Base-by-base conservation (phyloP, 2,113 vertebrate genomes). In the Triplophysa dalaica region DNA sequence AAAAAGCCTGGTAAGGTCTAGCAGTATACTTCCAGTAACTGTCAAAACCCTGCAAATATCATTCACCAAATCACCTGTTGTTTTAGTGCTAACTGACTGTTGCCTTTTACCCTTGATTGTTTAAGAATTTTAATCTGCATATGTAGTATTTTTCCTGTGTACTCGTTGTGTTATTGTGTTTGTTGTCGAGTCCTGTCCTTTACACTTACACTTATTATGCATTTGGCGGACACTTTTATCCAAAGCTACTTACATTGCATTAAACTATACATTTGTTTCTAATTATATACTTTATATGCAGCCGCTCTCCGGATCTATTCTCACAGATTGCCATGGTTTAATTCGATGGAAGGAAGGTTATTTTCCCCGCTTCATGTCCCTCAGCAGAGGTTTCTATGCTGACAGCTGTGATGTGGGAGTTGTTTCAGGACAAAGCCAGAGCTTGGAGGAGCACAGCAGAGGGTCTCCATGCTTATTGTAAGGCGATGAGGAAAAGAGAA, bases 401-500 rank as follows among this genome's bases (percentile, higher is more conserved):
- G 66, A 43, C 66, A 77, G 73, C 29, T n/a, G 67, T 76, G 56
- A 70, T 73, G 24, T 70, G 81, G 66, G 74, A 61, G 82, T 72
- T 75, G 69, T 89, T 72, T 60, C 41, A 11, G 76, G 70, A 76
- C 19, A 67, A 70, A 75, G 45, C 33, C 38, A 10, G 43, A 74
- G 26, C 73, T 56, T 48, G 13, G 65, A 78, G 65, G 60, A 48
- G 65, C 52, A 22, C 29, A 78, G 81, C 81, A 58, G 22, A 41
- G 64, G 69, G 69, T 72, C 19, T 56, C 26, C 52, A 72, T 7
- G 1, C 52, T 14, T 38, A 21, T 69, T 82, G 79, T 19, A 77
- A 75, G 83, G 76, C 26, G 63, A 70, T 45, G 17, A 73, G 73
- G 82, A 83, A 83, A 66, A 62, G 80, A 48, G 70, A 38, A 67